Percentiles rank a stretch among this genome's conserved stretches.
These are phyloP conservation scores for Neosalanx taihuensis DNA, from an alignment of 2,797 vertebrate genomes.

Conservation along the genomic window DNA sequence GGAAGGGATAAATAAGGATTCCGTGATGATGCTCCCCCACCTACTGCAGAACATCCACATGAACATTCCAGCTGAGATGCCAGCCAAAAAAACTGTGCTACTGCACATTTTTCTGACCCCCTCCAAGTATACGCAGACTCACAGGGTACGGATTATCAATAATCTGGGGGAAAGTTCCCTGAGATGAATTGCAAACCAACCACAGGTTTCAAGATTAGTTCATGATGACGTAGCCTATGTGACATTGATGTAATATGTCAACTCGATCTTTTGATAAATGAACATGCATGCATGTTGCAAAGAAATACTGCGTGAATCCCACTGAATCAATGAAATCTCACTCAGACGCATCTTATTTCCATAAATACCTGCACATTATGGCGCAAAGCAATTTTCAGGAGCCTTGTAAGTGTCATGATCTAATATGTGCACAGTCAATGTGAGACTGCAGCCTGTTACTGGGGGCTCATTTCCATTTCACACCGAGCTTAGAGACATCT, in stretches of 20 bases:
- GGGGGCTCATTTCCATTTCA: constrained; percentile 43
- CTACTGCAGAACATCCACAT: constrained; percentile 69
- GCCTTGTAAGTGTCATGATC: not conserved
- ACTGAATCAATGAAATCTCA: not conserved
- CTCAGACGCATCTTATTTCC: constrained; percentile 28
- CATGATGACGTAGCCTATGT: too few relatives aligned
- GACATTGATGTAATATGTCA: too few relatives aligned
- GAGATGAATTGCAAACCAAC: too few relatives aligned
- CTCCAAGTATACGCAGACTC: not conserved
- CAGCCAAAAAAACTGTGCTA: constrained; percentile 13
- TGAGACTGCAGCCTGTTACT: constrained; percentile 19
- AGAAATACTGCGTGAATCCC: not conserved
- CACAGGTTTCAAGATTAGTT: too few relatives aligned
- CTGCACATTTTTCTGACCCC: constrained; percentile 21
- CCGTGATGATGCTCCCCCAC: constrained; percentile 75
- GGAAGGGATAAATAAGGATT: constrained; percentile 75
- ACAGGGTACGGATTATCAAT: not conserved
- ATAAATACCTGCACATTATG: constrained; percentile 22
- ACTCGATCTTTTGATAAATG: too few relatives aligned
- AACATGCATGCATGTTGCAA: too few relatives aligned
- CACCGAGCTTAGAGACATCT: constrained; percentile 22
- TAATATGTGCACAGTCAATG: not conserved
- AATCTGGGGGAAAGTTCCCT: too few relatives aligned
- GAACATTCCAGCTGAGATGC: constrained; percentile 62
- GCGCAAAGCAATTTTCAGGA: constrained; percentile 27